Conservation (phyloP, 2,888 invertebrate genomes). For the Drosophila paranaensis region DNA sequence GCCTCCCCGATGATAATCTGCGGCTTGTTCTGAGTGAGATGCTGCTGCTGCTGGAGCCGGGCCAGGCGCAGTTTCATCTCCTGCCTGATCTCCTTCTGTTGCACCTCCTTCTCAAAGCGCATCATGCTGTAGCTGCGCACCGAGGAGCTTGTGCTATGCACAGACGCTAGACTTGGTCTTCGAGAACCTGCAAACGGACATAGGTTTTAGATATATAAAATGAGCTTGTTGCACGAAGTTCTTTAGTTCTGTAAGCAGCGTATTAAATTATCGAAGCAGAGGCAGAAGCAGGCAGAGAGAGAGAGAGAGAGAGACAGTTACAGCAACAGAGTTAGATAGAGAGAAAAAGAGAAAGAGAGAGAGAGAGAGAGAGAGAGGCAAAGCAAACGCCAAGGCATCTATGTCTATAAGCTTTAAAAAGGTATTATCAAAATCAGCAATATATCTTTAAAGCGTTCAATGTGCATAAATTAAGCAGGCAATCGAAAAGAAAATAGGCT, state of each 20-base stretch:
- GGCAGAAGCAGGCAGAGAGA: conserved; percentile 42
- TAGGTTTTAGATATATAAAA: not conserved
- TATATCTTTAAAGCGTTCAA: conserved; percentile 16
- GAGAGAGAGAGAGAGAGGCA: conserved; percentile 15
- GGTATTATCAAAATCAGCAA: not conserved
- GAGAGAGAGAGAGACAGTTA: conserved; percentile 16
- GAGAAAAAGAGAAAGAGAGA: conserved; percentile 1
- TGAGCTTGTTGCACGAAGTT: not conserved
- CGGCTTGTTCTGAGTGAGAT: conserved; percentile 86
- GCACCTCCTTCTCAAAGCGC: conserved; percentile 92
- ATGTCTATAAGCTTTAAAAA: conserved; percentile 10
- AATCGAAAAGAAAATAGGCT: conserved; percentile 1
- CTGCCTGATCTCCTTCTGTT: conserved; percentile 91
- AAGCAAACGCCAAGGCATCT: conserved; percentile 21
- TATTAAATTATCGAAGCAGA: conserved; percentile 49
- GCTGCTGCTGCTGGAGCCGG: conserved; percentile 87
- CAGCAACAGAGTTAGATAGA: conserved; percentile 1
- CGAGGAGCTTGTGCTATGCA: conserved; percentile 93
- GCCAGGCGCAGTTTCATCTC: conserved; percentile 92
- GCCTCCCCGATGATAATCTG: conserved; percentile 85
- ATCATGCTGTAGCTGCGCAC: conserved; percentile 92
- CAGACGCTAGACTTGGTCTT: conserved; percentile 94
- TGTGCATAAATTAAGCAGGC: conserved; percentile 23
- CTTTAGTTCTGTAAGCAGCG: not conserved
- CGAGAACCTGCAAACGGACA: conserved; percentile 89